Conservation (phyloP, 2,888 invertebrate species). For the Sphaeridia pumilis region DNA sequence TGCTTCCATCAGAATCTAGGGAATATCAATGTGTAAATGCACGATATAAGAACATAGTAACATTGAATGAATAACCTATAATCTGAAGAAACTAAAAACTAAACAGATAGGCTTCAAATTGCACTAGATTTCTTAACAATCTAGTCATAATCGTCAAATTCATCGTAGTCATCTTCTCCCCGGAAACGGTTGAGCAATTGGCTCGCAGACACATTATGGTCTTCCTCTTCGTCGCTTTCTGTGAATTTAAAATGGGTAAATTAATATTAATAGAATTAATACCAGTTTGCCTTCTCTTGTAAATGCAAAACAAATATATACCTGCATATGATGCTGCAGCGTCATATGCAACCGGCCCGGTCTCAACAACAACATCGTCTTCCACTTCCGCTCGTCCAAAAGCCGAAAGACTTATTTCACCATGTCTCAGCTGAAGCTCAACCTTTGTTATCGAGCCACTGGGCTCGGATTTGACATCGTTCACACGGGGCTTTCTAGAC, state of each 20-base stretch:
- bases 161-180: constrained; percentile 34
- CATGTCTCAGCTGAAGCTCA: not conserved
- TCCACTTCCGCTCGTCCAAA: not conserved
- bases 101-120: too few relatives aligned
- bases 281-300: too few relatives aligned
- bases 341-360: constrained; percentile 9
- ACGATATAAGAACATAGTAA: too few relatives aligned
- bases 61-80: too few relatives aligned
- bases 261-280: not conserved
- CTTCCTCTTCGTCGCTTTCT: constrained; percentile 34
- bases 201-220: constrained; percentile 36
- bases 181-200: constrained; percentile 36
- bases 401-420: not conserved
- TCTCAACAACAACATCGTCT: constrained; percentile 12
- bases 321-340: constrained; percentile 15
- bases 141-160: constrained; percentile 25
- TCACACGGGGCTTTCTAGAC: constrained; percentile 16
- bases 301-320: constrained; percentile 1
- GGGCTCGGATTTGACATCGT: constrained; percentile 1
- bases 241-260: constrained; percentile 8
- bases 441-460: constrained; percentile 17
- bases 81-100: too few relatives aligned
- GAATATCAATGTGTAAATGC: too few relatives aligned
- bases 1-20: too few relatives aligned
- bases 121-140: not conserved